Evolutionary conservation across 2,888 invertebrate genomes (phyloP).

Genomic region (Taphrorychus bicolor): DNA sequence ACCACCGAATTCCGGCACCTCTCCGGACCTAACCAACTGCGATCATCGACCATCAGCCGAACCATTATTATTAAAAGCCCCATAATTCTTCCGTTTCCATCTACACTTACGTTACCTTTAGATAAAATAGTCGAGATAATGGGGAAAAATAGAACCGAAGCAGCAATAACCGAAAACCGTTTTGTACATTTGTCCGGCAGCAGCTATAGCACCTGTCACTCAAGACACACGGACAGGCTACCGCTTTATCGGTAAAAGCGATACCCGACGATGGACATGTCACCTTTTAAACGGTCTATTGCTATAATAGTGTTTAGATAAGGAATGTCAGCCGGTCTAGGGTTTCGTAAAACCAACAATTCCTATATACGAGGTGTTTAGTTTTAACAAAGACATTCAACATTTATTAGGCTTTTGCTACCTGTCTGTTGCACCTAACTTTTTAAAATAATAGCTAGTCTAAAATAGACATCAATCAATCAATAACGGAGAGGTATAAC

Average conservation of each 20-base stretch:
- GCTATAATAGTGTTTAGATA: neutral
- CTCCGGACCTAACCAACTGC: neutral
- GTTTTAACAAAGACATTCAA: too few relatives aligned
- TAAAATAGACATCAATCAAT: neutral
- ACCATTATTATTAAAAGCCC: constrained; percentile 5
- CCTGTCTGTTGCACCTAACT: too few relatives aligned
- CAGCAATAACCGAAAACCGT: constrained; percentile 6
- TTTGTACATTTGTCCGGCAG: constrained; percentile 7
- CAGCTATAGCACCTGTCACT: constrained; percentile 27
- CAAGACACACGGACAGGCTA: neutral
- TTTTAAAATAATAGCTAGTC: too few relatives aligned
- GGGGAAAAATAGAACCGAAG: neutral
- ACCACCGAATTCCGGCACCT: neutral
- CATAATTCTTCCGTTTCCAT: constrained; percentile 8
- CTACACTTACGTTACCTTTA: too few relatives aligned
- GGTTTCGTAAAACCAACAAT: too few relatives aligned
- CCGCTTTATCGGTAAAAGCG: constrained; percentile 10
- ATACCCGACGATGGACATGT: constrained; percentile 9
- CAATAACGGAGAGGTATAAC: too few relatives aligned
- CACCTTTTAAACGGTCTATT: constrained; percentile 6
- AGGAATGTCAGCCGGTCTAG: neutral
- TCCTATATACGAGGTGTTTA: too few relatives aligned
- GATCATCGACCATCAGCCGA: too few relatives aligned
- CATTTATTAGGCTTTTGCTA: too few relatives aligned
- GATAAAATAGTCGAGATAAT: constrained; percentile 4